Base-by-base conservation (phyloP, 1,140 invertebrate genomes). In the Sarcophaga peregrina region DNA sequence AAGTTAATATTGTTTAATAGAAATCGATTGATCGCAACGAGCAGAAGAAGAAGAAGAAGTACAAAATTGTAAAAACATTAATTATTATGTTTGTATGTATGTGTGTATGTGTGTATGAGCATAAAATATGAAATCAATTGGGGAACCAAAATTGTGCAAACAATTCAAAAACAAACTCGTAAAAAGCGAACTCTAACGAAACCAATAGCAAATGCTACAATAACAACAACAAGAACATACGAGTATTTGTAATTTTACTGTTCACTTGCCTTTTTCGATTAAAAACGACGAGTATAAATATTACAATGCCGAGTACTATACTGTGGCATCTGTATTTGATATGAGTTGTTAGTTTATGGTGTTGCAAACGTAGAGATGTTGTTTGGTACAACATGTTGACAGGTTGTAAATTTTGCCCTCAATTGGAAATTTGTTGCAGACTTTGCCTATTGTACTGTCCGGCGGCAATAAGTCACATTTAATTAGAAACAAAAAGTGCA, bases 1-100 rank as follows among this genome's bases (percentile, higher is more conserved):
- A 68, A 68, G 58, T 68, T 68, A 68, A 68, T 68, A 68, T 17
- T 68, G n/a, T 68, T 68, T 68, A 25, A 68, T 68, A 68, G 15
- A 17, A 68, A 58, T 5, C 9, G n/a, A n/a, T n/a, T n/a, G n/a
- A n/a, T n/a, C n/a, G n/a, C n/a, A n/a, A n/a, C n/a, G n/a, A n/a
- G n/a, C n/a, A n/a, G n/a, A n/a, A n/a, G n/a, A n/a, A n/a, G n/a
- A n/a, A n/a, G n/a, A 58, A 58, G 5, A 58, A 58, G 5, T 15
- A 58, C 52, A 58, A 58, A 58, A 58, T 58, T 58, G 52, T 58
- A n/a, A 58, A 58, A 13, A 58, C 54, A 58, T 58, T 58, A 58
- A 58, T 58, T 68, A 20, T 68, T 68, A 68, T 68, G n/a, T n/a
- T n/a, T n/a, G n/a, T n/a, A n/a, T n/a, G n/a, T n/a, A n/a, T n/a